Conservation (phyloP, 2,113 vertebrate species). For the Oenanthe melanoleuca region DNA sequence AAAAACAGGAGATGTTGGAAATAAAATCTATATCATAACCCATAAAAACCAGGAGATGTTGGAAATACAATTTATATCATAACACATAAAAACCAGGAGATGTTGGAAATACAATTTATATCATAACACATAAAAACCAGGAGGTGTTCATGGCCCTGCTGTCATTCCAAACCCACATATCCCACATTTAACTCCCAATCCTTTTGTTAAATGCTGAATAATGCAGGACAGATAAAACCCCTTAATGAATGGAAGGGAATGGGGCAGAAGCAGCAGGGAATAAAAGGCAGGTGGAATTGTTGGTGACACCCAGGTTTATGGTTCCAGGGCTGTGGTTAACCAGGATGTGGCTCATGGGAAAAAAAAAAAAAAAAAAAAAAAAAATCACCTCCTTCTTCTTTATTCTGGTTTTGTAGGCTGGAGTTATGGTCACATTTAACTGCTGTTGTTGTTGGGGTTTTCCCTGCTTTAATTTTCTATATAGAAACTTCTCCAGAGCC, state of each 20-base stretch:
- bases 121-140: neutral
- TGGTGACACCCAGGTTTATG: neutral
- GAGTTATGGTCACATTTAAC: neutral
- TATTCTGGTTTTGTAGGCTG: neutral
- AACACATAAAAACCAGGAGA: neutral
- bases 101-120: neutral
- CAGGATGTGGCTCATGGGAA: conserved; percentile 40
- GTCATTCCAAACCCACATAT: neutral
- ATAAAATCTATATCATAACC: neutral
- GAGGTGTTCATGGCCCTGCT: neutral
- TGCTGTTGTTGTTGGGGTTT: too few species aligned
- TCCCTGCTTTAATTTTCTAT: too few species aligned
- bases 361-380: too few species aligned
- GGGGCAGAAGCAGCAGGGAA: neutral
- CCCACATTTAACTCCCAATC: neutral
- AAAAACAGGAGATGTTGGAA: neutral
- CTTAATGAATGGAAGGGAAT: neutral
- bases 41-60: neutral
- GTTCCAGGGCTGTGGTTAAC: conserved; percentile 49
- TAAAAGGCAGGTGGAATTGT: neutral
- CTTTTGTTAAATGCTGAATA: neutral
- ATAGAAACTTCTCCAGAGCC: too few species aligned
- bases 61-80: neutral
- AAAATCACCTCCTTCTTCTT: neutral
- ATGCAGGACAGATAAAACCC: neutral